These are phyloP conservation scores for Pseudomyrmex pallidus DNA, from an alignment of 1,140 invertebrate species.

Conservation along the genomic window DNA sequence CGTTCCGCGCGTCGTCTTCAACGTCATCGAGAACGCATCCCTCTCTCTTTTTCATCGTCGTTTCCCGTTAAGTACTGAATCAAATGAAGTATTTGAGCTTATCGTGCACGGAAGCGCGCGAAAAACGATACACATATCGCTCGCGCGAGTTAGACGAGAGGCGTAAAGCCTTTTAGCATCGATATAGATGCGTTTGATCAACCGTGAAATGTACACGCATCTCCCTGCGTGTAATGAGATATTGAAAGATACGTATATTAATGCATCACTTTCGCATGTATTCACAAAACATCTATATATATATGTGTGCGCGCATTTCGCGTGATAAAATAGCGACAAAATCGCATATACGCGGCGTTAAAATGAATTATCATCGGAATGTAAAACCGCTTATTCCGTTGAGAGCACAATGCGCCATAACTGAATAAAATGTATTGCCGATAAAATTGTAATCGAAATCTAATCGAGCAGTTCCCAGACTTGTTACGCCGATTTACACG, in stretches of 20 bases:
- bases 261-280: background rate
- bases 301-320: constrained; percentile 2
- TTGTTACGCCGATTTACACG: background rate
- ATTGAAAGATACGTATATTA: constrained; percentile 5
- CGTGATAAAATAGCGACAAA: constrained; percentile 13
- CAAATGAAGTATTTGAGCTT: constrained; percentile 36
- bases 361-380: constrained; percentile 40
- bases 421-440: constrained; percentile 11
- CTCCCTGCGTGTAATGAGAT: background rate
- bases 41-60: constrained; percentile 15
- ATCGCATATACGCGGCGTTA: constrained; percentile 21
- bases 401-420: background rate
- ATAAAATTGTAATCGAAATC: constrained; percentile 17
- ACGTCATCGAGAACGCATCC: background rate
- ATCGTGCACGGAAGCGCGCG: background rate
- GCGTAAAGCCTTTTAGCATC: constrained; percentile 10
- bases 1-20: background rate
- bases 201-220: background rate
- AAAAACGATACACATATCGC: constrained; percentile 28
- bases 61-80: constrained; percentile 35
- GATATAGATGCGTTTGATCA: constrained; percentile 11
- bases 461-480: background rate
- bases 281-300: background rate
- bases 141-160: background rate
- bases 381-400: constrained; percentile 22